phyloP scores from a whole-genome alignment of 2,113 vertebrate species.

The Lontra canadensis region DNA sequence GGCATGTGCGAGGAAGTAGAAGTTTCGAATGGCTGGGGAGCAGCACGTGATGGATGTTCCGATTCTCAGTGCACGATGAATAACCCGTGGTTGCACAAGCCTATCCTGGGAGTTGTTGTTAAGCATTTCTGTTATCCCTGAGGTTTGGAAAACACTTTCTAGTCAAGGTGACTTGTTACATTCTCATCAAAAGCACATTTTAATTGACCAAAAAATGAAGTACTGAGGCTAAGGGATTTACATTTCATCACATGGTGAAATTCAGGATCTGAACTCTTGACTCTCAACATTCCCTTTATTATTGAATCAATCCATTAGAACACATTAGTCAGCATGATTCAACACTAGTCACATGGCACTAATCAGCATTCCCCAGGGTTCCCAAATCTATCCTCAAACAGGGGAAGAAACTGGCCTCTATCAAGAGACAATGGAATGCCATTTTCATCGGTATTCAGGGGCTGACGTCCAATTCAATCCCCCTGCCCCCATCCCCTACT shows the following conservation, averaged over 20 bases:
- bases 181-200: conserved; percentile 7
- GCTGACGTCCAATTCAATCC: neutral
- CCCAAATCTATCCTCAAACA: conserved; percentile 45
- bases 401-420: conserved; percentile 51
- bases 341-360: conserved; percentile 65
- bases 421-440: conserved; percentile 49
- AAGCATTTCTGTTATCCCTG: neutral
- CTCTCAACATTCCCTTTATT: conserved; percentile 54
- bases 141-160: conserved; percentile 31
- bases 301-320: conserved; percentile 68
- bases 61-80: neutral
- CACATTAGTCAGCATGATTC: conserved; percentile 74
- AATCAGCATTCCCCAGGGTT: conserved; percentile 50
- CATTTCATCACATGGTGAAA: conserved; percentile 29
- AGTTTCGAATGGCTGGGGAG: neutral
- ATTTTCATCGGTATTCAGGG: neutral
- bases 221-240: conserved; percentile 37
- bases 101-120: neutral
- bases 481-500: neutral
- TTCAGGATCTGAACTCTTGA: conserved; percentile 72
- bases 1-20: conserved; percentile 37
- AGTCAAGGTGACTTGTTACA: conserved; percentile 49
- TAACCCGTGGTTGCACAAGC: neutral
- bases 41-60: neutral
- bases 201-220: conserved; percentile 50